Evolutionary conservation across 2,888 invertebrate species (phyloP).

Genomic region (Prostheceraeus crozeri): DNA sequence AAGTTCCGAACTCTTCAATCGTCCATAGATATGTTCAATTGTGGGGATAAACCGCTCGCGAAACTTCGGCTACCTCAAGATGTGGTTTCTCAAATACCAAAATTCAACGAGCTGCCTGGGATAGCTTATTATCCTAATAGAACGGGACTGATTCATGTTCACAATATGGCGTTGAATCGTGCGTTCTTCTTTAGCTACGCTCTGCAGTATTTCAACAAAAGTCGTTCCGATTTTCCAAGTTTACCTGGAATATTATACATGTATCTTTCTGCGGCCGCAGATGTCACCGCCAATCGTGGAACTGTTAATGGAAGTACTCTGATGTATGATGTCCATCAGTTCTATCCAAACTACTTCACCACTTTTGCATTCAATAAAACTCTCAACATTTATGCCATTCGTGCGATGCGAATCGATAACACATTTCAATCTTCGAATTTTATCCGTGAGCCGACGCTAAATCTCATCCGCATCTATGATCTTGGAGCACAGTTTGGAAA

Average conservation of each 20-base stretch:
- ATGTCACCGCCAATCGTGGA: constrained; percentile 81
- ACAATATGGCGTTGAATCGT: constrained; percentile 89
- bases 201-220: constrained; percentile 44
- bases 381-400: constrained; percentile 81
- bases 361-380: constrained; percentile 88
- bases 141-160: constrained; percentile 80
- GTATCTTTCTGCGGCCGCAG: constrained; percentile 84
- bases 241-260: constrained; percentile 98
- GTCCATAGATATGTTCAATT: too few relatives aligned
- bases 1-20: too few relatives aligned
- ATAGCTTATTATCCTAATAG: constrained; percentile 63
- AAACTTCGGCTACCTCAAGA: too few relatives aligned
- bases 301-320: constrained; percentile 76
- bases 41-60: too few relatives aligned
- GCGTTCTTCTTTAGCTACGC: constrained; percentile 64
- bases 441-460: too few relatives aligned
- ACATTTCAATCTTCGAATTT: too few relatives aligned
- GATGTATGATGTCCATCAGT: constrained; percentile 85
- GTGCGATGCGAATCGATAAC: constrained; percentile 65
- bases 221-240: constrained; percentile 59
- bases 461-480: constrained; percentile 48
- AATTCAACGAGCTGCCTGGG: constrained; percentile 63
- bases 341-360: constrained; percentile 83
- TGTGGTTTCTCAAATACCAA: constrained; percentile 79
- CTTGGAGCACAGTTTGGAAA: constrained; percentile 67